Evolutionary conservation across 2,797 vertebrate species (phyloP), one percentile per base, ranked within the genome.

Genomic region (Tiaroga cobitis): DNA sequence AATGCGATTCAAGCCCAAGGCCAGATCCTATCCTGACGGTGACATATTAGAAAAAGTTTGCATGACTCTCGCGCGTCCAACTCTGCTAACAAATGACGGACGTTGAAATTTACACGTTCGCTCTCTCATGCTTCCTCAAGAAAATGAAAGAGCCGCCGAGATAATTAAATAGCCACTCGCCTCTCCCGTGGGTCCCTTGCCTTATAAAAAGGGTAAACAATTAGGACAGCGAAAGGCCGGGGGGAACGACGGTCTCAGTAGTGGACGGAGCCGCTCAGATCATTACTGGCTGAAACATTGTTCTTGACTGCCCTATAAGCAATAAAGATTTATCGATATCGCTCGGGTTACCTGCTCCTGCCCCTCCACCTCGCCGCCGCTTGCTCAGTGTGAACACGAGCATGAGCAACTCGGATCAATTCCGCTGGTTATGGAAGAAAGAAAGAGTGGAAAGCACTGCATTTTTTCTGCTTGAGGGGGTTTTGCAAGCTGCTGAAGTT

Each of bases 1-100:
- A 93, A 91, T 91, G 89, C 39, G 80, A 91, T 90, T 90, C 89
- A 90, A 89, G 91, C 91, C 89, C 78, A 88, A 88, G 90, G 92
- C 90, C 90, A 92, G 83, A 89, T 86, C 87, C 68, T 74, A 87
- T 90, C 86, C 85, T 87, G 83, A 86, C 85, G 82, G 86, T 88
- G 88, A 90, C 86, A 88, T 88, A 91, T 91, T 91, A 88, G 26
- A 85, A 91, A 91, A 91, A 91, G 87, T 91, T 91, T 88, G 84
- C 63, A 63, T 49, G 81, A 88, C 73, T 90, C 63, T 49, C 15
- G 24, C 63, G 32, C 76, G 75, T 86, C 86, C 80, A 83, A 88
- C 82, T 88, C 86, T 69, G 77, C 74, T 84, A 89, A 87, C 84
- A 86, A 89, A 89, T 85, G 67, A 85, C 67, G 73, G 88, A 70